These are phyloP conservation scores for Oryzias curvinotus DNA, from an alignment of 2,113 vertebrate genomes.

Conservation along the genomic window DNA sequence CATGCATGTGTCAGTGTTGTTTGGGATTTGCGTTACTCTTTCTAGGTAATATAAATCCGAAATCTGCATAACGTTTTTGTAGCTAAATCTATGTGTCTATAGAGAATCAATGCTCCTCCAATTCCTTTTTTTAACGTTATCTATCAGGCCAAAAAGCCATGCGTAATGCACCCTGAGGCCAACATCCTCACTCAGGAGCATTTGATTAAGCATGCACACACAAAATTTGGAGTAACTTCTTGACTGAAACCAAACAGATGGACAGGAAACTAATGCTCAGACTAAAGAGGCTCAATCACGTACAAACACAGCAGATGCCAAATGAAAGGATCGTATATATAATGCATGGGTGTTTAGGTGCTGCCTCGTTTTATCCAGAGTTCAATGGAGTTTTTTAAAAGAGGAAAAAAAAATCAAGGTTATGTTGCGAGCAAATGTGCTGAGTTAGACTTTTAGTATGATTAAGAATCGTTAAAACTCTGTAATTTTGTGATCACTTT, in stretches of 20 bases:
- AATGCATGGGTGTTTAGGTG: constrained; percentile 13
- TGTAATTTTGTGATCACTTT: too few species aligned
- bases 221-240: constrained; percentile 35
- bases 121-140: too few species aligned
- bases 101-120: too few species aligned
- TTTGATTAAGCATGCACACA: constrained; percentile 30
- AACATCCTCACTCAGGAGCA: constrained; percentile 47
- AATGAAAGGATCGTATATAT: constrained; percentile 25
- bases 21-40: too few species aligned
- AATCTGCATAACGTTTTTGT: too few species aligned
- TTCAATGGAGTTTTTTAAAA: constrained; percentile 30
- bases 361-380: constrained; percentile 35
- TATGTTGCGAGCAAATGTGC: not conserved
- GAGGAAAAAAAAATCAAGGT: constrained; percentile 34
- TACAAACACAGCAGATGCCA: constrained; percentile 5
- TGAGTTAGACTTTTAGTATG: too few species aligned
- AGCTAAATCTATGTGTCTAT: too few species aligned
- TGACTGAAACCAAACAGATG: constrained; percentile 59
- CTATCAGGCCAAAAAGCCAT: constrained; percentile 33
- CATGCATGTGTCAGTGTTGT: too few species aligned
- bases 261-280: constrained; percentile 35
- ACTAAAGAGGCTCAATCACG: constrained; percentile 19
- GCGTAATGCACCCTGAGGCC: constrained; percentile 52
- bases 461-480: too few species aligned
- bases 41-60: too few species aligned